These are phyloP conservation scores for Siphamia tubifer DNA, from an alignment of 2,113 vertebrate species.

Conservation along the genomic window DNA sequence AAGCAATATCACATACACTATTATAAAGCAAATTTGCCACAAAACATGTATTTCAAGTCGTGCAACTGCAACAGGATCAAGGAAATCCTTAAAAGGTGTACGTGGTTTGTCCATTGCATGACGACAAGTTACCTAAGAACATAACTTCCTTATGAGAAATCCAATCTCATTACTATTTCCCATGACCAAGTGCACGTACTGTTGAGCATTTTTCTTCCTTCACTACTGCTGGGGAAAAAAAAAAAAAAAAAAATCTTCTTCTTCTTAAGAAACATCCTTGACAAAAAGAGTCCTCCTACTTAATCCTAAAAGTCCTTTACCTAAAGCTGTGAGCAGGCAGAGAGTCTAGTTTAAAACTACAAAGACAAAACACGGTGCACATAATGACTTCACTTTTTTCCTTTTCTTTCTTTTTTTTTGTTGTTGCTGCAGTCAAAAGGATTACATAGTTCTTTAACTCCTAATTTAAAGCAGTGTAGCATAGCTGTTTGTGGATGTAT, in stretches of 20 bases:
- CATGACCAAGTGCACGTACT: too few relatives aligned
- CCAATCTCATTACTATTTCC: too few relatives aligned
- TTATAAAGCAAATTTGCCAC: too few relatives aligned
- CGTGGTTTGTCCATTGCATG: too few relatives aligned
- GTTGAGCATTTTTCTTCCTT: not conserved
- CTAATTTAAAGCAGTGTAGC: not conserved
- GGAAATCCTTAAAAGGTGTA: too few relatives aligned
- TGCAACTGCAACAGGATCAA: too few relatives aligned
- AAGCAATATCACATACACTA: too few relatives aligned
- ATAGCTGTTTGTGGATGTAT: not conserved
- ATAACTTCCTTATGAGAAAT: too few relatives aligned
- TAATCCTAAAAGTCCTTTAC: not conserved
- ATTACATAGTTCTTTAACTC: not conserved
- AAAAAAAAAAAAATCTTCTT: not conserved
- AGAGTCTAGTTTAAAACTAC: not conserved
- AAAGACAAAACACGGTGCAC: not conserved
- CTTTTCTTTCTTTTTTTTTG: too few relatives aligned
- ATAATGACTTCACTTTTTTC: not conserved
- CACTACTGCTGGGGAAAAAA: not conserved
- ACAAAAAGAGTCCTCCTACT: not conserved
- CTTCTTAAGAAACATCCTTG: not conserved
- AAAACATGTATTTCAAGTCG: too few relatives aligned
- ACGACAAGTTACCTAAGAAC: too few relatives aligned
- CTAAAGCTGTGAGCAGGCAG: not conserved
- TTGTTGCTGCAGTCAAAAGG: not conserved